Conservation (phyloP, 2,113 vertebrate species). For the Cyanistes caeruleus region DNA sequence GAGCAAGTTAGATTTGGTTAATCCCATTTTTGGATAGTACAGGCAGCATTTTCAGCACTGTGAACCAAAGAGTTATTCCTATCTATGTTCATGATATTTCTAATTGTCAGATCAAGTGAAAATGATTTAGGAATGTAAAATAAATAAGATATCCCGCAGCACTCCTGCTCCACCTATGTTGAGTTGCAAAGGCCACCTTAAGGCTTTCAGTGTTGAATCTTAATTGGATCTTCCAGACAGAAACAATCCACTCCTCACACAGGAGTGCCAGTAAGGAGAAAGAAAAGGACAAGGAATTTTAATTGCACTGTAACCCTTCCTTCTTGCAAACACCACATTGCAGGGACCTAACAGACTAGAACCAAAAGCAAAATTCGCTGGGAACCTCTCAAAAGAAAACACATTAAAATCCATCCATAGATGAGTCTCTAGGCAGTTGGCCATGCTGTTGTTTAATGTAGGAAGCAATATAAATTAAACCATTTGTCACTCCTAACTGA, state of each 20-base stretch:
- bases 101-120: not conserved
- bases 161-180: not conserved
- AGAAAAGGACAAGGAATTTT: conserved; percentile 44
- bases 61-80: not conserved
- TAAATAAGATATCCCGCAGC: not conserved
- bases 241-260: not conserved
- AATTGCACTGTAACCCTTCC: conserved; percentile 46
- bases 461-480: conserved; percentile 4
- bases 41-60: not conserved
- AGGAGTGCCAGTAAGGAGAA: not conserved
- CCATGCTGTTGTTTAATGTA: not conserved
- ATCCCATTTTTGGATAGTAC: not conserved
- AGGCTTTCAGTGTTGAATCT: not conserved
- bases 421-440: not conserved
- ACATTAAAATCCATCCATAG: not conserved
- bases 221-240: conserved; percentile 30
- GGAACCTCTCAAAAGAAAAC: not conserved
- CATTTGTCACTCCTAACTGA: not conserved
- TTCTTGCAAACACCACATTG: not conserved
- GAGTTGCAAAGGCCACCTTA: not conserved
- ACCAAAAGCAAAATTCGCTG: not conserved
- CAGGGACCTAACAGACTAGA: conserved; percentile 13
- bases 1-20: not conserved
- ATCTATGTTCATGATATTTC: not conserved
- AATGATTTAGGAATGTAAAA: not conserved